Percentiles rank a stretch among this genome's conserved stretches.
Conservation (phyloP, 2,797 vertebrate species). For the Sardinella longiceps region DNA sequence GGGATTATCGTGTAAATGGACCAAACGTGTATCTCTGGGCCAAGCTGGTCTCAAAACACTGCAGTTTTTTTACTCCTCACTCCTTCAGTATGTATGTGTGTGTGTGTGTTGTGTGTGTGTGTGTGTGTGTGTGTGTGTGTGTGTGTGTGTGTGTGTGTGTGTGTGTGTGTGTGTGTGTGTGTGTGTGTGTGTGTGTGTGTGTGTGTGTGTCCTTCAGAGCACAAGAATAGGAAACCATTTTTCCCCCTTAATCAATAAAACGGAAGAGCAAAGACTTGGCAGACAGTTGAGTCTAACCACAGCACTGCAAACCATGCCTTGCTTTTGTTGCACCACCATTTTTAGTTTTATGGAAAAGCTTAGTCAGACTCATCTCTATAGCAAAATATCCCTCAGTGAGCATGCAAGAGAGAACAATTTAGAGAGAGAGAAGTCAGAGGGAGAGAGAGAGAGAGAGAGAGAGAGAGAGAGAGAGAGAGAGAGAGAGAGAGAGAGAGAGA, state of each 20-base stretch:
- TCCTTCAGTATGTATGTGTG: no score
- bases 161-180: background rate
- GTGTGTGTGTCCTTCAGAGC: background rate
- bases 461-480: constrained; percentile 47
- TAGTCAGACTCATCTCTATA: background rate
- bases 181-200: constrained; percentile 4
- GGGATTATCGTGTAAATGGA: constrained; percentile 5
- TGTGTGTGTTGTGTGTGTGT: no score
- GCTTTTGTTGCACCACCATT: background rate
- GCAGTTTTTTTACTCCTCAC: background rate
- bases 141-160: background rate
- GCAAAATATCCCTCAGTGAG: background rate
- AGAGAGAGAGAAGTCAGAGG: constrained; percentile 31
- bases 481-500: constrained; percentile 33
- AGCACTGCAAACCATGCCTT: background rate
- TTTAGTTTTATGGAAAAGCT: background rate
- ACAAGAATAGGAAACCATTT: background rate
- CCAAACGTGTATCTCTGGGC: background rate
- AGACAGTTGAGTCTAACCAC: background rate
- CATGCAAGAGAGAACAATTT: constrained; percentile 41
- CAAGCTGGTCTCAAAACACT: background rate
- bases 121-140: background rate
- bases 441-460: constrained; percentile 46
- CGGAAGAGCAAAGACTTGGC: background rate
- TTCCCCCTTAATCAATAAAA: background rate